Conservation (phyloP, 1,140 invertebrate genomes). For the Zaprionus ghesquierei region DNA sequence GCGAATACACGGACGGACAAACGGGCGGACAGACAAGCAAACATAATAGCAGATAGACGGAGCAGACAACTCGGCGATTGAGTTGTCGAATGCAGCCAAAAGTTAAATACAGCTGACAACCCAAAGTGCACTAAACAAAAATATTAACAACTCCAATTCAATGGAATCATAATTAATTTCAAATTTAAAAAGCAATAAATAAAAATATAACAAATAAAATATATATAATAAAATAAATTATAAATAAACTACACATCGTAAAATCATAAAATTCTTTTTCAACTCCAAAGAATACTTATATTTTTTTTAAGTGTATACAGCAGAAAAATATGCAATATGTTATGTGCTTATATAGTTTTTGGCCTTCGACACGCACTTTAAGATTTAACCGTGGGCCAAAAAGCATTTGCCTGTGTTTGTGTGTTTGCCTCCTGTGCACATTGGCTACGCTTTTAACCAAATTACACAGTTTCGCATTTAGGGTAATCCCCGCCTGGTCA, state of each 20-base stretch:
- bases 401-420: constrained; percentile 18
- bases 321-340: no score
- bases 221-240: no score
- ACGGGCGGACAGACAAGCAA: background rate
- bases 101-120: background rate
- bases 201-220: no score
- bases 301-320: no score
- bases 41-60: background rate
- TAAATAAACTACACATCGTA: no score
- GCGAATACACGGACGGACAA: background rate
- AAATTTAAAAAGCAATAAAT: no score
- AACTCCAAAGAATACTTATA: no score
- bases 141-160: no score
- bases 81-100: background rate
- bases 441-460: constrained; percentile 58
- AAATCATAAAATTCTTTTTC: background rate
- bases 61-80: background rate
- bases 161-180: no score
- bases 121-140: background rate
- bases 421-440: background rate
- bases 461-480: constrained; percentile 71
- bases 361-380: background rate
- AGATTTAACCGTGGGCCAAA: background rate
- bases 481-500: constrained; percentile 63
- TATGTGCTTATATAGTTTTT: no score